Percentiles rank a stretch among this genome's conserved stretches.
phyloP scores from a whole-genome alignment of 2,888 invertebrate genomes.

The Pseudococcus jackbeardsleyi region DNA sequence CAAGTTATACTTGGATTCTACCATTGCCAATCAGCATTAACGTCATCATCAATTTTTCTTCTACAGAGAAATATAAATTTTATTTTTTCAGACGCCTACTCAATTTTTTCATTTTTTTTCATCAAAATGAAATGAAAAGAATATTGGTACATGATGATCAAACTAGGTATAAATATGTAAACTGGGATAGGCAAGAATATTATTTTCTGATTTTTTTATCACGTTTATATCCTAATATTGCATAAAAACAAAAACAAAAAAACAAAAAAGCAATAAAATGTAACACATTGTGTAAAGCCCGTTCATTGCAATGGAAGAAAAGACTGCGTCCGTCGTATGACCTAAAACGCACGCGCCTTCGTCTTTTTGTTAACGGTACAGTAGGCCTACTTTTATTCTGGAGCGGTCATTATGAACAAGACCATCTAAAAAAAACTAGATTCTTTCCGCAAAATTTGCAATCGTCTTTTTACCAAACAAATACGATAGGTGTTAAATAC shows the following conservation, averaged over 20 bases:
- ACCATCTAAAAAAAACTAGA: constrained; percentile 58
- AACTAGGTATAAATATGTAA: too few species aligned
- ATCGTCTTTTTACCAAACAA: background rate
- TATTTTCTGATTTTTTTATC: background rate
- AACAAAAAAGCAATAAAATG: background rate
- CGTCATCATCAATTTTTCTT: too few species aligned
- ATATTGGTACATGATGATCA: too few species aligned
- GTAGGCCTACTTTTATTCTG: constrained; percentile 61
- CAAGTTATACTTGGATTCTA: too few species aligned
- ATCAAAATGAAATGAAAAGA: too few species aligned
- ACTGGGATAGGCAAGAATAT: too few species aligned
- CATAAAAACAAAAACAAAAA: background rate
- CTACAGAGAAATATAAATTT: too few species aligned
- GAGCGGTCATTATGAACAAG: constrained; percentile 58
- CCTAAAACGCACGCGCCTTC: constrained; percentile 57
- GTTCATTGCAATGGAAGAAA: background rate
- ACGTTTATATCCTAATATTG: background rate
- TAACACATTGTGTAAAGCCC: background rate
- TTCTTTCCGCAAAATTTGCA: constrained; percentile 40
- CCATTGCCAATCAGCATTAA: too few species aligned
- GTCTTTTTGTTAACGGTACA: constrained; percentile 60
- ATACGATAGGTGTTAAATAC: background rate
- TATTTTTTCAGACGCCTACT: too few species aligned
- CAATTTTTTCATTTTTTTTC: too few species aligned
- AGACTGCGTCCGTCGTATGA: constrained; percentile 57